Percentiles rank a stretch among this genome's conserved stretches.
Evolutionary conservation across 2,888 invertebrate species (phyloP).

Genomic region (Ceriagrion tenellum): DNA sequence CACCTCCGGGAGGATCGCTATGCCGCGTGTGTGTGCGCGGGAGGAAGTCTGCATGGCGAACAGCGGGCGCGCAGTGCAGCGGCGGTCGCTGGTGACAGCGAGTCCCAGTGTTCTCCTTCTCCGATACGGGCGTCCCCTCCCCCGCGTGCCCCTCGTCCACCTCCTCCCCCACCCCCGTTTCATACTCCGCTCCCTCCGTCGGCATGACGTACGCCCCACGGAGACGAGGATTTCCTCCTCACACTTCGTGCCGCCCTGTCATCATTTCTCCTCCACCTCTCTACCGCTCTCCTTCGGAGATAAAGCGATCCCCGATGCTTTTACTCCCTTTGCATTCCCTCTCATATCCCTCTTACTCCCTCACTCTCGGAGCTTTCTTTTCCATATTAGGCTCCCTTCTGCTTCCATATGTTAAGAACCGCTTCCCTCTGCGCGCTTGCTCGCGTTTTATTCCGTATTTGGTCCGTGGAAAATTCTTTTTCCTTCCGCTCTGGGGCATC

Average conservation of each 20-base stretch:
- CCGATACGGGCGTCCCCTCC: background rate
- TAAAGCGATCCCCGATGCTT: conserved; percentile 24
- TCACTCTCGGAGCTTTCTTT: background rate
- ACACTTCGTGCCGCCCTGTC: background rate
- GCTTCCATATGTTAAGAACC: conserved; percentile 8
- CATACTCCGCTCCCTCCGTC: background rate
- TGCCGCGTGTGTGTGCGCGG: background rate
- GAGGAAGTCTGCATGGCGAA: conserved; percentile 18
- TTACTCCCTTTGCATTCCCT: conserved; percentile 15
- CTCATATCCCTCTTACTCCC: background rate
- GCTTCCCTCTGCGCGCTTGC: conserved; percentile 17
- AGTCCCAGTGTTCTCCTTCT: conserved; percentile 25
- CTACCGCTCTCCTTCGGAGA: background rate
- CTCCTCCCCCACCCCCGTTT: background rate
- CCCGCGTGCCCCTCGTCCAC: background rate
- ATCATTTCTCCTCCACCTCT: conserved; percentile 7
- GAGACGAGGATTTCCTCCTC: conserved; percentile 20
- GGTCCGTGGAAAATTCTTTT: conserved; percentile 25
- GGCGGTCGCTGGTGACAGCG: conserved; percentile 24
- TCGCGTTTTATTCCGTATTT: conserved; percentile 58
- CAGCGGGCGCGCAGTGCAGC: background rate
- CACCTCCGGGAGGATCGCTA: background rate
- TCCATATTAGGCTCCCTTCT: conserved; percentile 59
- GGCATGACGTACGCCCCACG: conserved; percentile 9
- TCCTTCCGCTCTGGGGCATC: conserved; percentile 44